Conservation (phyloP, 2,888 invertebrate genomes). For the Scrobipalpa costella region DNA sequence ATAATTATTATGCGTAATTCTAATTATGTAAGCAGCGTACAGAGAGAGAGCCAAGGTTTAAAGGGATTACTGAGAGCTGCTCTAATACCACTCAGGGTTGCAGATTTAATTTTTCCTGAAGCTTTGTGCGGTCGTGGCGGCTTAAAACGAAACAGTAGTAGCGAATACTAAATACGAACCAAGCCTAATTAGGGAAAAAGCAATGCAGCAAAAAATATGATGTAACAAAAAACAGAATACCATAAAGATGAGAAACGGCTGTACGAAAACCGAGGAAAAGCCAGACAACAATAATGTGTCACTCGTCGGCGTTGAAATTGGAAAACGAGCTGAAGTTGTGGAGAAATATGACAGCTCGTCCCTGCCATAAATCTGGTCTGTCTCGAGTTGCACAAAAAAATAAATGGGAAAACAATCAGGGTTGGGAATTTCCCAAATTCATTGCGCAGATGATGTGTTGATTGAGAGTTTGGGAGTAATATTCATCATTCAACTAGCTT, state of each 20-base stretch:
- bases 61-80: conserved; percentile 51
- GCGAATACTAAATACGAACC: conserved; percentile 30
- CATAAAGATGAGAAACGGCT: not conserved
- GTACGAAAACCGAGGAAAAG: conserved; percentile 11
- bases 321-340: conserved; percentile 30
- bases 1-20: too few relatives aligned
- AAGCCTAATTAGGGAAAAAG: not conserved
- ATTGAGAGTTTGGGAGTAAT: too few relatives aligned
- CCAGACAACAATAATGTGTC: conserved; percentile 24
- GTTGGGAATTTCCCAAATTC: not conserved
- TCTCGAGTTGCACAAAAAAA: conserved; percentile 26
- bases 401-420: conserved; percentile 3
- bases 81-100: conserved; percentile 43
- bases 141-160: conserved; percentile 43
- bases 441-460: not conserved
- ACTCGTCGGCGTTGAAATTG: conserved; percentile 31
- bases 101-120: conserved; percentile 50
- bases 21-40: conserved; percentile 31
- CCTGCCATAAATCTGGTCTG: conserved; percentile 30
- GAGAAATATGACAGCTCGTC: conserved; percentile 31
- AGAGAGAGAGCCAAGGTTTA: conserved; percentile 41
- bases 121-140: conserved; percentile 40
- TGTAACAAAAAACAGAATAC: not conserved
- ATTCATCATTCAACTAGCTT: too few relatives aligned
- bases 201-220: not conserved